Percentiles rank a stretch among this genome's conserved stretches.
Conservation (phyloP, 2,113 vertebrate species). For the Geococcyx californianus region DNA sequence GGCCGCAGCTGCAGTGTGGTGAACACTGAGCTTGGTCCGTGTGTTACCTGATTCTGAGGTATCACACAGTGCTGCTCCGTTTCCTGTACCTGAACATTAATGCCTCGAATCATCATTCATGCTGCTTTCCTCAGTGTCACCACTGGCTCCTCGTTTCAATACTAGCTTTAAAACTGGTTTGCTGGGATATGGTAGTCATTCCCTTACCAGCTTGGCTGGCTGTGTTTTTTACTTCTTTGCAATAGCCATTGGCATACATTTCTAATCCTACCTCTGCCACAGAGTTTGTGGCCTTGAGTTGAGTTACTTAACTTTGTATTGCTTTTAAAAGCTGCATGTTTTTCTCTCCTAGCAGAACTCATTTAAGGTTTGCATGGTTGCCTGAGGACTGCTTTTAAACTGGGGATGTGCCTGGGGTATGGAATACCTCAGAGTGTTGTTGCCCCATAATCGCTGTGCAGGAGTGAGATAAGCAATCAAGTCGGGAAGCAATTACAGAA, state of each 20-base stretch:
- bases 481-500: not conserved
- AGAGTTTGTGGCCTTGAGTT: rapidly evolving
- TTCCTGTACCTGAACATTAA: not conserved
- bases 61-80: not conserved
- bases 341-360: not conserved
- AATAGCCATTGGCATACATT: rapidly evolving
- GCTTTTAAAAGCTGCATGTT: not conserved
- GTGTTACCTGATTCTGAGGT: not conserved
- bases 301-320: not conserved
- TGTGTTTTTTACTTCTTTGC: not conserved
- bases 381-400: not conserved
- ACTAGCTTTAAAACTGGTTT: not conserved
- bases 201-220: not conserved
- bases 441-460: not conserved
- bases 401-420: not conserved
- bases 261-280: not conserved
- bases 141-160: not conserved
- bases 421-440: not conserved
- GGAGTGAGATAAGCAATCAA: not conserved
- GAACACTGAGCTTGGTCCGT: not conserved
- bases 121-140: not conserved
- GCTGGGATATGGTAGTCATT: not conserved
- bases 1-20: not conserved
- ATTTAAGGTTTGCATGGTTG: not conserved
- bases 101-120: not conserved